Evolutionary conservation across 2,113 vertebrate genomes (phyloP), one percentile per base, ranked within the genome.

Genomic region (Coracopsis vasa): DNA sequence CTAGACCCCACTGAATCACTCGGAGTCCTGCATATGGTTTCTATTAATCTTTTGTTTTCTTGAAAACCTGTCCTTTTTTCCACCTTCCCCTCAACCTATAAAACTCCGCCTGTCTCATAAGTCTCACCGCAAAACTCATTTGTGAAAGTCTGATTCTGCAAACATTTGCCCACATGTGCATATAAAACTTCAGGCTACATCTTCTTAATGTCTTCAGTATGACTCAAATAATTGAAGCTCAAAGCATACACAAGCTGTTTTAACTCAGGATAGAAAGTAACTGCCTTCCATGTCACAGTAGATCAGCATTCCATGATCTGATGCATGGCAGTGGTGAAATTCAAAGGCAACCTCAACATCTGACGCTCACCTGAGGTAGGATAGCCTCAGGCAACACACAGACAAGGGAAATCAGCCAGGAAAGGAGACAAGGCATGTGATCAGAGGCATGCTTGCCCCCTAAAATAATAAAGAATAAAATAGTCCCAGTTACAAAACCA

Each of bases 171-270:
- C 77, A 50, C 79, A 73, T 35, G 29, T 2, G n/a, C 21, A 1
- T 2, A 39, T 35, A 70, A 81, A 95, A 94, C 88, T 89, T 42
- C 4, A 92, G 91, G 72, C 86, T 78, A 67, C 16, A 1, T 45
- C 50, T 86, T 61, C 80, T 50, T 74, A 91, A 93, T 8, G 6
- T 74, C 88, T 84, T 44, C 89, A 71, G 2, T 9, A 37, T 25
- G 77, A 91, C 39, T 87, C 33, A 48, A 42, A 77, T 71, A 95
- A 96, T 86, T 83, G 92, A 86, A 91, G 80, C 56, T 91, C 80
- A 80, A 83, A 86, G 79, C 58, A 29, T 21, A 41, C 0, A 9
- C 44, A 87, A 78, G 72, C 65, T 88, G 72, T 37, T 64, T 84
- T 35, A 42, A 53, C 66, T 53, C 35, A 42, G 54, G 80, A 47